Base-by-base conservation (phyloP, 1,140 invertebrate genomes). In the Tetramorium simillimum region DNA sequence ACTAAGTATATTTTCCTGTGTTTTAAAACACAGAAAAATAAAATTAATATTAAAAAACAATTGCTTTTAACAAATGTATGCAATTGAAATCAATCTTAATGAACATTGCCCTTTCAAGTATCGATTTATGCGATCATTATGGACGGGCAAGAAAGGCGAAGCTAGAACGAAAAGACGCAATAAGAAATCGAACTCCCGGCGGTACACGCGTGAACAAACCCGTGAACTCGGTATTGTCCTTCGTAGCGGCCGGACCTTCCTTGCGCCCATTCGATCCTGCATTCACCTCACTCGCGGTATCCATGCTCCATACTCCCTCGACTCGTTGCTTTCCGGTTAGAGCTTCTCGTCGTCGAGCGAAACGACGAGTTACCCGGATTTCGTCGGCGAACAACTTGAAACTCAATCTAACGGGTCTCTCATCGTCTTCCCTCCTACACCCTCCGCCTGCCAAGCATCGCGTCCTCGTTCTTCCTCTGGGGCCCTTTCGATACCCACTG, bases 321-420 rank as follows among this genome's bases (percentile, higher is more conserved):
- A 92, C 81, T 89, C 87, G 89, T 92, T 90, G 89, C 85, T 76
- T 70, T 76, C 72, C 49, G 63, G 88, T 81, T 84, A 43, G 76
- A 46, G 75, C 24, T 53, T 69, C 67, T 78, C 73, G 56, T 80
- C 67, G 80, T 33, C 49, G 75, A 60, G 87, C 56, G 84, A 75
- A 86, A 86, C 40, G 75, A 49, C 56, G 62, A 62, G 53, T 51
- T 73, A 7, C 40, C 80, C 53, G 84, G 91, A 76, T 92, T 90
- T 90, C 91, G 92, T 91, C 91, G 92, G 89, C 89, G 90, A 89
- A 93, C 89, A 92, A 93, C 93, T 93, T 90, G 87, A 93, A 93
- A 93, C 90, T 93, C 91, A 91, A 93, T 93, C 92, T 92, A 88
- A 89, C 88, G 53, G 63, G 63, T 53, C 73, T 80, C 53, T 88